Evolutionary conservation across 92 coral and sea anemone genomes (phyloP).

Genomic region (Parazoanthus atlanticus): DNA sequence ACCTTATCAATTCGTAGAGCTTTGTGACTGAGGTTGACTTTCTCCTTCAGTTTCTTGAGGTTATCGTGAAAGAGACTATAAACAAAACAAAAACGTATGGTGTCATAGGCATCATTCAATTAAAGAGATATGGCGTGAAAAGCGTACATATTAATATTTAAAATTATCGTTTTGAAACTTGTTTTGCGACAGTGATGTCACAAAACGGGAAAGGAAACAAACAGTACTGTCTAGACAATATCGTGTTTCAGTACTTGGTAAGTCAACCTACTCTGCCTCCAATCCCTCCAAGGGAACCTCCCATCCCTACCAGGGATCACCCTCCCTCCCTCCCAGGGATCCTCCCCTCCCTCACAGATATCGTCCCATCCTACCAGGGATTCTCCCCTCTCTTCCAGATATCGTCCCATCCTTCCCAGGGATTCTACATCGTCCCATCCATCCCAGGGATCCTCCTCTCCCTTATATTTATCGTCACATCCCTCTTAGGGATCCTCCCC

Average conservation of each 20-base stretch:
- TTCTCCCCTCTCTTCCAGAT: not conserved
- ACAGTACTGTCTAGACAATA: too few species aligned
- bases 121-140: not conserved
- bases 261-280: too few species aligned
- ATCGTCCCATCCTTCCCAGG: not conserved
- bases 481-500: not conserved
- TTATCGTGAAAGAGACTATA: conserved; percentile 86
- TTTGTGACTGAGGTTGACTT: conserved; percentile 82
- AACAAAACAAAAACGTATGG: not conserved
- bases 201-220: too few species aligned
- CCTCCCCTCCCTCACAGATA: not conserved
- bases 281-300: not conserved
- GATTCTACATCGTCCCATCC: not conserved
- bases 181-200: too few species aligned
- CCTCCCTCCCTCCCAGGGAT: not conserved
- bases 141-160: not conserved
- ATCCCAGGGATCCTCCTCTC: not conserved
- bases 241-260: too few species aligned
- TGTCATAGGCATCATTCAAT: too few species aligned
- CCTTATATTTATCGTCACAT: not conserved
- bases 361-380: not conserved
- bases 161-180: too few species aligned
- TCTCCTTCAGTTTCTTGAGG: conserved; percentile 70
- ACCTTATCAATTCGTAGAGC: conserved; percentile 96
- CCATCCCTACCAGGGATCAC: not conserved